These are phyloP conservation scores for Corythucha ciliata DNA, from an alignment of 2,888 invertebrate genomes.

Conservation along the genomic window DNA sequence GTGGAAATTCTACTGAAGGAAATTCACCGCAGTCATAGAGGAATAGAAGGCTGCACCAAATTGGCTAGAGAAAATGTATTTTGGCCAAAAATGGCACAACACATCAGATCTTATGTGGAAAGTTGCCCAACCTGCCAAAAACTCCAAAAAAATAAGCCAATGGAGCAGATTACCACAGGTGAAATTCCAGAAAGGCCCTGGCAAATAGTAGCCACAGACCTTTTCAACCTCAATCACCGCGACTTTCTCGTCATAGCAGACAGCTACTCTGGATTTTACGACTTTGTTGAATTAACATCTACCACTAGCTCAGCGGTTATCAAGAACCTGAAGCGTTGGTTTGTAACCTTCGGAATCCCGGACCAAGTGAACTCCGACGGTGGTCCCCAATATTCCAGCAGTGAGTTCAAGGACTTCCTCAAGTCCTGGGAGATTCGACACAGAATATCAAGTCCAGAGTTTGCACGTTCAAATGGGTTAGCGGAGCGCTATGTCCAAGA, in stretches of 20 bases:
- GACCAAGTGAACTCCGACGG: constrained; percentile 15
- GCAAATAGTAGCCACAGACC: constrained; percentile 17
- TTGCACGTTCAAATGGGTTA: constrained; percentile 11
- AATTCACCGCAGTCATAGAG: constrained; percentile 16
- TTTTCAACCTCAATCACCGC: constrained; percentile 2
- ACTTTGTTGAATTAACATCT: constrained; percentile 6
- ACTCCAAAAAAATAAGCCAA: constrained; percentile 4
- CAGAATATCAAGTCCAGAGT: constrained; percentile 15
- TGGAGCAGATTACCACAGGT: constrained; percentile 3
- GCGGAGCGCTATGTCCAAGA: constrained; percentile 15
- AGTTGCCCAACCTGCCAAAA: constrained; percentile 12
- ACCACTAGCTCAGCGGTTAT: constrained; percentile 7
- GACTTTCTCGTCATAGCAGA: constrained; percentile 14
- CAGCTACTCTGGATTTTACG: constrained; percentile 17
- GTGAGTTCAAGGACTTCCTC: constrained; percentile 9
- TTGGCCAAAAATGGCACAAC: constrained; percentile 12
- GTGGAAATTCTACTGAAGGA: neutral
- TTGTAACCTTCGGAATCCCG: constrained; percentile 14
- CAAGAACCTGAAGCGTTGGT: constrained; percentile 15
- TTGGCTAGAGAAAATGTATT: constrained; percentile 16
- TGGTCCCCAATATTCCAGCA: constrained; percentile 17
- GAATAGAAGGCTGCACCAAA: constrained; percentile 13
- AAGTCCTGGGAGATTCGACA: constrained; percentile 14
- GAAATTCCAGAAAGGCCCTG: constrained; percentile 14
- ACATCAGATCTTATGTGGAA: constrained; percentile 4